Conservation (phyloP, 2,797 vertebrate genomes). For the Mus spretus region DNA sequence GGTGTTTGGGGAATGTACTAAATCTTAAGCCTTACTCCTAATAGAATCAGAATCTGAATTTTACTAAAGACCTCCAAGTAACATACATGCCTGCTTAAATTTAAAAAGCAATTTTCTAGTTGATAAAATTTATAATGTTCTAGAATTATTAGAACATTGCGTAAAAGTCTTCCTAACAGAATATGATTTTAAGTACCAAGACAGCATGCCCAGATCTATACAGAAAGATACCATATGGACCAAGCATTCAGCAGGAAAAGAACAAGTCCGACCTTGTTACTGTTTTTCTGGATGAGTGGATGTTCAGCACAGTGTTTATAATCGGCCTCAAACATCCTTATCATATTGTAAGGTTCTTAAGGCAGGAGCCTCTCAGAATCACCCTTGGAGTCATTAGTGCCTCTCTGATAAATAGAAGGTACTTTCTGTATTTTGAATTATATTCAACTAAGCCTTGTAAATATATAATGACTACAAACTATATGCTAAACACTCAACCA, state of each 20-base stretch:
- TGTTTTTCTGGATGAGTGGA: not conserved
- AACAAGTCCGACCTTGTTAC: not conserved
- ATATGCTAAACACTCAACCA: not conserved
- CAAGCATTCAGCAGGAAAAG: conserved; percentile 46
- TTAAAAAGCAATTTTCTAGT: conserved; percentile 83
- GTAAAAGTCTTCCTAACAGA: conserved; percentile 67
- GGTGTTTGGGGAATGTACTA: not conserved
- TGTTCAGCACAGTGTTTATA: not conserved
- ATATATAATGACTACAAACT: conserved; percentile 22
- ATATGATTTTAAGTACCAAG: conserved; percentile 14
- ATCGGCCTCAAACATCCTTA: conserved; percentile 39
- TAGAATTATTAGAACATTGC: conserved; percentile 79
- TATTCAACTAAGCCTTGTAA: conserved; percentile 28
- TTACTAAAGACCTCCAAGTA: conserved; percentile 35
- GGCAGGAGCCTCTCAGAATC: conserved; percentile 10
- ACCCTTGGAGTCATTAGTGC: not conserved
- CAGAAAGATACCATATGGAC: conserved; percentile 26
- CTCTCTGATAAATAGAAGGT: conserved; percentile 33
- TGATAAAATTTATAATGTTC: conserved; percentile 83
- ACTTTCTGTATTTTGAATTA: conserved; percentile 56
- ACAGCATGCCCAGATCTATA: conserved; percentile 23
- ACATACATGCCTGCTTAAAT: conserved; percentile 10
- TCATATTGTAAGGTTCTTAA: not conserved
- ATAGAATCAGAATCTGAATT: conserved; percentile 23
- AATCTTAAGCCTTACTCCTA: not conserved